These are phyloP conservation scores for Anthopleura xanthogrammica DNA, from an alignment of 92 coral and sea anemone genomes.

Conservation along the genomic window DNA sequence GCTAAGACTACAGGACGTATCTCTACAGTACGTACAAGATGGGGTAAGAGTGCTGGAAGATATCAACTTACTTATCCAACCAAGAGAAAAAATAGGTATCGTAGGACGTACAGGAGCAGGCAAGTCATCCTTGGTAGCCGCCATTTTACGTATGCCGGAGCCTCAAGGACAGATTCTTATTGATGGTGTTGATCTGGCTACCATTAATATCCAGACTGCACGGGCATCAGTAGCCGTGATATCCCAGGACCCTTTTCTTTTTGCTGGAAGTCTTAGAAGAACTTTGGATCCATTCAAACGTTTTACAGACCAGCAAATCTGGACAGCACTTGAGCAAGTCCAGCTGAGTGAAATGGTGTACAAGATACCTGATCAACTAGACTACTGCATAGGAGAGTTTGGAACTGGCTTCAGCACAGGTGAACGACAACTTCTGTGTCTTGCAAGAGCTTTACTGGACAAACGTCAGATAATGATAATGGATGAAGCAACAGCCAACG, in stretches of 20 bases:
- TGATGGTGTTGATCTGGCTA: constrained; percentile 33
- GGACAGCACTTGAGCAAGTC: constrained; percentile 35
- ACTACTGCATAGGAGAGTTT: constrained; percentile 4
- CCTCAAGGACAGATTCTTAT: constrained; percentile 32
- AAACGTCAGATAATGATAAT: constrained; percentile 8
- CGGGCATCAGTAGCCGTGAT: constrained; percentile 43
- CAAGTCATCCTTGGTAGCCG: constrained; percentile 46
- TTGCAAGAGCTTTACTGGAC: constrained; percentile 19
- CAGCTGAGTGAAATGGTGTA: constrained; percentile 28
- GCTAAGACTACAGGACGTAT: constrained; percentile 18
- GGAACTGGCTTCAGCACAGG: constrained; percentile 25
- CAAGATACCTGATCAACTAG: constrained; percentile 30
- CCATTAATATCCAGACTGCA: constrained; percentile 38
- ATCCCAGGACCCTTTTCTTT: constrained; percentile 44
- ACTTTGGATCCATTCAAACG: constrained; percentile 43
- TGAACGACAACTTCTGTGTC: constrained; percentile 19
- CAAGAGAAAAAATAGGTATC: constrained; percentile 31
- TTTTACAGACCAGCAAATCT: constrained; percentile 31
- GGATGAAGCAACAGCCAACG: constrained; percentile 33
- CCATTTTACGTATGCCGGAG: constrained; percentile 50
- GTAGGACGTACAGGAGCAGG: constrained; percentile 57
- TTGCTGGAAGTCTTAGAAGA: constrained; percentile 36
- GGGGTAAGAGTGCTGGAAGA: constrained; percentile 35
- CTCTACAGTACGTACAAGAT: constrained; percentile 32
- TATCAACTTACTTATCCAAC: constrained; percentile 20